Percentiles rank a stretch among this genome's conserved stretches.
These are phyloP conservation scores for Typhlichthys eigenmanni DNA, from an alignment of 2,797 vertebrate genomes.

Conservation along the genomic window DNA sequence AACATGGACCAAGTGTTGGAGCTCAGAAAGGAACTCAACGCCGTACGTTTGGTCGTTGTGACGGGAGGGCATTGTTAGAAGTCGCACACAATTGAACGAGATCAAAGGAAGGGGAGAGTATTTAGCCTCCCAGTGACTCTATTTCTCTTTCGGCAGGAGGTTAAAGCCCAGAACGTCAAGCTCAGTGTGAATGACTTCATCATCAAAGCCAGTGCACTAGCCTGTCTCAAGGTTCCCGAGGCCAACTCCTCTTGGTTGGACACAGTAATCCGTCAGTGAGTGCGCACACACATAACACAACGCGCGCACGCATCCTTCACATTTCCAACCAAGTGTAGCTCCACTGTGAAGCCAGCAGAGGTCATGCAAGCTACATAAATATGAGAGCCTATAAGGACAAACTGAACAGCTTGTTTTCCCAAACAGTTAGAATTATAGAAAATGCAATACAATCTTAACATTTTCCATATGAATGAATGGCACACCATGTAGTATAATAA, in stretches of 20 bases:
- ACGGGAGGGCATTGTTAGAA: neutral
- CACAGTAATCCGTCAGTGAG: slow-evolving; percentile 97
- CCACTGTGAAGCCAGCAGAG: slow-evolving; percentile 17
- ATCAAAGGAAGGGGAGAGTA: neutral
- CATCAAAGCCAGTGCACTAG: slow-evolving; percentile 94
- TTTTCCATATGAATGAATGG: too few relatives aligned
- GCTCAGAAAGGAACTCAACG: slow-evolving; percentile 92
- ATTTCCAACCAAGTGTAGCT: slow-evolving; percentile 13
- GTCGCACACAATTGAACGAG: neutral
- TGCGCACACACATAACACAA: slow-evolving; percentile 33
- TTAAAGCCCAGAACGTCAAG: slow-evolving; percentile 87
- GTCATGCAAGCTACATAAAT: slow-evolving; percentile 4
- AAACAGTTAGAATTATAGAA: too few relatives aligned
- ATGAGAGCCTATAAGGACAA: neutral
- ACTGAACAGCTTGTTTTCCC: neutral
- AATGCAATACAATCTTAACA: too few relatives aligned
- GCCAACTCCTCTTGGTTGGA: slow-evolving; percentile 99
- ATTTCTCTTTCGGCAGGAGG: slow-evolving; percentile 76
- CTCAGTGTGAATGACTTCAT: slow-evolving; percentile 98
- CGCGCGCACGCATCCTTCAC: neutral
- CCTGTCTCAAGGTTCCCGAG: slow-evolving; percentile 96
- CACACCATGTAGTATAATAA: too few relatives aligned
- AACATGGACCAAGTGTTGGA: slow-evolving; percentile 93
- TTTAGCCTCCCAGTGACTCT: slow-evolving; percentile 7
- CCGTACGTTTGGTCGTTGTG: slow-evolving; percentile 71